Evolutionary conservation across 2,888 invertebrate genomes (phyloP).

Genomic region (Heliconius erato): DNA sequence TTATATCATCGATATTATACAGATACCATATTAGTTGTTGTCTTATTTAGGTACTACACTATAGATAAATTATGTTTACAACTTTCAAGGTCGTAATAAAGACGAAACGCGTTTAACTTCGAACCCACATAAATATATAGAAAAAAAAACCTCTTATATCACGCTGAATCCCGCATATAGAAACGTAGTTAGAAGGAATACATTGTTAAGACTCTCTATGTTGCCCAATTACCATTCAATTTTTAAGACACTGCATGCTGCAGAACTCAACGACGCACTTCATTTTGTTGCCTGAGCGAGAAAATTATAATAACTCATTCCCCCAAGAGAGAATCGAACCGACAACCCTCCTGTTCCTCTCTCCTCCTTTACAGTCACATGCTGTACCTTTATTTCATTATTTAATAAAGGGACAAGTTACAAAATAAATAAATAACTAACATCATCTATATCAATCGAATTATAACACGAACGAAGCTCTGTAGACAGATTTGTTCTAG

Average conservation of each 20-base stretch:
- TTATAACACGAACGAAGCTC: neutral
- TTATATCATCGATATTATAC: neutral
- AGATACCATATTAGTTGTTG: neutral
- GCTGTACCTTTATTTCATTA: neutral
- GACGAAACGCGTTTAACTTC: neutral
- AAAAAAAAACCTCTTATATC: neutral
- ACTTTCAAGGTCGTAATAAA: neutral
- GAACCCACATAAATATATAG: too few relatives aligned
- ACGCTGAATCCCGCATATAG: neutral
- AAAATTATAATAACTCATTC: too few relatives aligned
- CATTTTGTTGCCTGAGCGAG: too few relatives aligned
- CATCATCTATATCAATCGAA: neutral
- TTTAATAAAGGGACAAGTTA: neutral
- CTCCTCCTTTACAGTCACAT: too few relatives aligned
- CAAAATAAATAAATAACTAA: neutral
- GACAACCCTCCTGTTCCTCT: too few relatives aligned
- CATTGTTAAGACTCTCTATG: neutral
- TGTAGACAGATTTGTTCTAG: slow-evolving; percentile 20
- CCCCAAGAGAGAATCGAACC: too few relatives aligned
- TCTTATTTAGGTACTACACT: neutral
- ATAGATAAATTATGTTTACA: slow-evolving; percentile 4
- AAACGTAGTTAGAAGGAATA: neutral
- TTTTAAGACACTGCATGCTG: too few relatives aligned
- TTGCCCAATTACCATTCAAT: neutral
- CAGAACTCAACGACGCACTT: too few relatives aligned